Base-by-base conservation (phyloP, 2,113 vertebrate species). In the Aegithalos caudatus region DNA sequence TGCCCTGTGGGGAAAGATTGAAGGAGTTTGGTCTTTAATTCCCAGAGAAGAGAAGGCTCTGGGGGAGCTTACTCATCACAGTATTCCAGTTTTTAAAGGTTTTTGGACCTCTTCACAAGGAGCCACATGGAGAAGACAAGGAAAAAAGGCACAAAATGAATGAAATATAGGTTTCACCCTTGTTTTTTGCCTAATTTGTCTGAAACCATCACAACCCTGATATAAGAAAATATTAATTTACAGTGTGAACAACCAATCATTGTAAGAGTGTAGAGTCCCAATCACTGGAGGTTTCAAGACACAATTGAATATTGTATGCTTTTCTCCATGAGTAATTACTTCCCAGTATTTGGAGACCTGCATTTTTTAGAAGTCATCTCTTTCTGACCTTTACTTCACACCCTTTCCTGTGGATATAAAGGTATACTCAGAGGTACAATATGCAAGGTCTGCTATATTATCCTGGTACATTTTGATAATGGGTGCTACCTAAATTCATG, bases 21-120 rank as follows among this genome's bases (percentile, higher is more conserved):
- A 45, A 74, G 9, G 29, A 67, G 16, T 53, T 60, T 21, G 7
- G 16, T 45, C 38, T 81, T 38, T 51, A 37, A 27, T 38, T 28
- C 5, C 37, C 0, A 0, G 23, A 14, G 33, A 37, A 50, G 25
- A 35, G 35, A 65, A 44, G 27, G 12, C 6, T 53, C 12, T 0
- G 0, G 15, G 8, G 12, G 28, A 66, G 3, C 19, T n/a, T n/a
- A n/a, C n/a, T 51, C 38, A 29, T 53, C 28, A 14, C 9, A 58
- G 17, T 45, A 66, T 60, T n/a, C 15, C 27, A 35, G 23, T 71
- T 81, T 64, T 58, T 58, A 48, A 79, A 76, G 11, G 2, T n/a
- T n/a, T n/a, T n/a, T n/a, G 23, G 7, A 18, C 28, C 10, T 42
- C 19, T 76, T 76, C 27, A 67, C 6, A 66, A 35, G 20, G 2